Conservation (phyloP, 2,113 vertebrate genomes). For the Sebastes fasciatus region DNA sequence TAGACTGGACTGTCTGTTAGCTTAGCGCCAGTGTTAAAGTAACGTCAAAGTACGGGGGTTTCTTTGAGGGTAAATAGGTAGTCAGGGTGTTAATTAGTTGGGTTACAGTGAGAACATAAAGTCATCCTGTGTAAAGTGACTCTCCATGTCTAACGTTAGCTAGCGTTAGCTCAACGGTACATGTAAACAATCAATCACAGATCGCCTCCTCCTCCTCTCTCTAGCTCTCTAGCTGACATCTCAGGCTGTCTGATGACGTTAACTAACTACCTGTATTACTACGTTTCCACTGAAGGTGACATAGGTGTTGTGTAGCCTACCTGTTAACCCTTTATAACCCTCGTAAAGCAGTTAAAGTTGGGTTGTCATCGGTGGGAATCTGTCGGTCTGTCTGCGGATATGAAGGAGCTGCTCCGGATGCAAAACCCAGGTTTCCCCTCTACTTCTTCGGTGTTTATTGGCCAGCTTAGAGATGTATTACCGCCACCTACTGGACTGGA, state of each 20-base stretch:
- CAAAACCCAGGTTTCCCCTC: constrained; percentile 11
- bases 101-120: background rate
- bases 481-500: too few species aligned
- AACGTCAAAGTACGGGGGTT: background rate
- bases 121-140: too few species aligned
- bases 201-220: constrained; percentile 7
- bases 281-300: background rate
- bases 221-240: background rate
- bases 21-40: background rate
- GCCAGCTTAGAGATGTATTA: too few species aligned
- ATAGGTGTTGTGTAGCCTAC: background rate
- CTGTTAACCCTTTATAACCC: constrained; percentile 9
- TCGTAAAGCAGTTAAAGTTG: background rate
- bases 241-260: background rate
- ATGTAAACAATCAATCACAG: background rate
- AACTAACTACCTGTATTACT: background rate
- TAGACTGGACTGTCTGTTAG: constrained; percentile 1
- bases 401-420: constrained; percentile 53
- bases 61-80: fast-evolving
- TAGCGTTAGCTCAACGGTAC: background rate
- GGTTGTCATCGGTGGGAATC: constrained; percentile 1
- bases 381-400: constrained; percentile 20
- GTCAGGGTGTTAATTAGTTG: background rate
- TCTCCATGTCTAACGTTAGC: background rate
- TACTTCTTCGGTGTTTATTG: too few species aligned